Evolutionary conservation across 37 sponge, comb jelly and placozoan species (phyloP), one percentile per base, ranked within the genome.

Genomic region (Ephydatia muelleri): DNA sequence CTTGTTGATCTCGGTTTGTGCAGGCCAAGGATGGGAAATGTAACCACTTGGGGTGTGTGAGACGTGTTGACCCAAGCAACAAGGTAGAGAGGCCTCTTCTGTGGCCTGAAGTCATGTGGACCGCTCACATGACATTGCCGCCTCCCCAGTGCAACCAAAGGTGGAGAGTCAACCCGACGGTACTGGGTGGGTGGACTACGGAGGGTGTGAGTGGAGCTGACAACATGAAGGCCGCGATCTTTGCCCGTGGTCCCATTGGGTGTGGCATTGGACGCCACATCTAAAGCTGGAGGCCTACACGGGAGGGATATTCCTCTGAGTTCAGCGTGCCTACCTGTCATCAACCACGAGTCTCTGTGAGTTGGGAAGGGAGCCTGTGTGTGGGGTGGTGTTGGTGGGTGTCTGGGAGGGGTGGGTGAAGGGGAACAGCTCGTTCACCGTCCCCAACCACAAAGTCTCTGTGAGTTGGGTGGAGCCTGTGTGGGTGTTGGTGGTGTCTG

Each of bases 331-430:
- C 16, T 57, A n/a, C 81, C 86, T 3, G 70, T 91, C 49, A 90
- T 91, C 34, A 94, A 94, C 83, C 94, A 94, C 38, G 94, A 87
- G 86, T 94, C 19, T 87, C 92, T 5, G 88, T 91, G 43, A 91
- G 87, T 82, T 12, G 5, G 4, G n/a, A 72, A 72, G 19, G n/a
- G 12, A 26, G 16, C 28, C 14, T n/a, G 31, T 16, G 25, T 74
- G 5, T 68, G 29, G 70, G 29, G 29, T n/a, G 70, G 29, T 29
- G 4, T 68, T 11, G 11, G 8, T 3, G 4, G 5, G 29, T 68
- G 3, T 3, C 29, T n/a, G 5, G 3, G 70, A 68, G 8, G 70
- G 70, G 8, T 43, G 43, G 6, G 43, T 43, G 3, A 43, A 43
- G 43, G 43, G 43, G n/a, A n/a, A n/a, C n/a, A n/a, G n/a, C n/a